Evolutionary conservation across 2,797 vertebrate species (phyloP).

Genomic region (Rhabdophis nuchalis): DNA sequence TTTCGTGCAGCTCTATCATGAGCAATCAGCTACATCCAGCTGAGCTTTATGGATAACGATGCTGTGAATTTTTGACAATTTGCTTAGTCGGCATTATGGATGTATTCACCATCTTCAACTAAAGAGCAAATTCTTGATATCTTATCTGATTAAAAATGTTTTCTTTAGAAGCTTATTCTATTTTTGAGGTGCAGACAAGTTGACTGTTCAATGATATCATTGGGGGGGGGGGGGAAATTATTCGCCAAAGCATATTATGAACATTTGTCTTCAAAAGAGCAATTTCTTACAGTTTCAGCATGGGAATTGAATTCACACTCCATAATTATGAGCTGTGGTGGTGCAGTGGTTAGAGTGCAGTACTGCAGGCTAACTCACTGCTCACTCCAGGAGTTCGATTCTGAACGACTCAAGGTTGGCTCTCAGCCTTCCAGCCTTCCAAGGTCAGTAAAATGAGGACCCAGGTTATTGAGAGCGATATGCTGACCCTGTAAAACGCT

Average conservation of each 20-base stretch:
- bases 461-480: no score
- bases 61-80: constrained; percentile 18
- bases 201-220: not conserved
- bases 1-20: constrained; percentile 48
- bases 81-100: not conserved
- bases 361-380: no score
- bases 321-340: not conserved
- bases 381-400: no score
- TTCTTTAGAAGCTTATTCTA: constrained; percentile 24
- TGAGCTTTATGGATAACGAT: constrained; percentile 31
- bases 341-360: no score
- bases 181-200: not conserved
- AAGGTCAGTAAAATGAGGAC: no score
- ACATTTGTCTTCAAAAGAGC: not conserved
- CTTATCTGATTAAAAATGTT: not conserved
- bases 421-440: no score
- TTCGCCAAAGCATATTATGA: not conserved
- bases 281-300: not conserved
- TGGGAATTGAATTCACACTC: not conserved
- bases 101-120: constrained; percentile 34
- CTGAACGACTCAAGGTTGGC: no score
- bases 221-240: not conserved
- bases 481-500: no score
- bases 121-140: constrained; percentile 4
- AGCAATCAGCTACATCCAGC: constrained; percentile 14